These are phyloP conservation scores for Ceratosolen solmsi DNA, from an alignment of 1,140 invertebrate genomes.

Conservation along the genomic window DNA sequence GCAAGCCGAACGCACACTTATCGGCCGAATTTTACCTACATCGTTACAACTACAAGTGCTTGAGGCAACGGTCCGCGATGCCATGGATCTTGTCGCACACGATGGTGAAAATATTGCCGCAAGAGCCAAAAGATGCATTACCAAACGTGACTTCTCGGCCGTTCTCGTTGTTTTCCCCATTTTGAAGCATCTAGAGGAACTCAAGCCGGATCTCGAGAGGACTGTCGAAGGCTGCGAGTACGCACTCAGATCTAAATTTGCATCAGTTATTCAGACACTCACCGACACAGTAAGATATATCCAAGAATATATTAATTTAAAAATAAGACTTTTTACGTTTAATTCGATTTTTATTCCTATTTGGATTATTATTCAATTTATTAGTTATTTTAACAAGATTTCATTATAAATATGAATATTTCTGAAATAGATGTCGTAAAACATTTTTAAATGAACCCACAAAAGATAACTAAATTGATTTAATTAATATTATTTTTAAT, in stretches of 20 bases:
- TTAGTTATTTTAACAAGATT: no score
- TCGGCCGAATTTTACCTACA: slow-evolving; percentile 88
- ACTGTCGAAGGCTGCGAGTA: slow-evolving; percentile 84
- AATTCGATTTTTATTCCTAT: no score
- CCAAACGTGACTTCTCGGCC: slow-evolving; percentile 86
- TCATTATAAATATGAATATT: no score
- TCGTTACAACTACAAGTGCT: slow-evolving; percentile 88
- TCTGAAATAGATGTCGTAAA: no score
- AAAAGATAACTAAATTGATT: no score
- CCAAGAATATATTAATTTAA: neutral
- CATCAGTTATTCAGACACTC: slow-evolving; percentile 82
- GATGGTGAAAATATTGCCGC: slow-evolving; percentile 89
- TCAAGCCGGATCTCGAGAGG: slow-evolving; percentile 89
- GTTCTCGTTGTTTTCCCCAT: slow-evolving; percentile 91
- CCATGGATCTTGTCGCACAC: slow-evolving; percentile 87
- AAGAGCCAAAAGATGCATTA: slow-evolving; percentile 85
- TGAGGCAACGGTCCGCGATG: slow-evolving; percentile 87
- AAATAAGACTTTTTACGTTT: no score
- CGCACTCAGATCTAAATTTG: slow-evolving; percentile 81
- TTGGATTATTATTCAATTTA: no score
- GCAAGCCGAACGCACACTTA: slow-evolving; percentile 87
- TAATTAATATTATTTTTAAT: no score
- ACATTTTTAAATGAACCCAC: no score
- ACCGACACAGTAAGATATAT: slow-evolving; percentile 79
- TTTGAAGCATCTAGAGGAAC: slow-evolving; percentile 84